phyloP scores from a whole-genome alignment of 2,888 invertebrate species.

The Epinotia nisella region DNA sequence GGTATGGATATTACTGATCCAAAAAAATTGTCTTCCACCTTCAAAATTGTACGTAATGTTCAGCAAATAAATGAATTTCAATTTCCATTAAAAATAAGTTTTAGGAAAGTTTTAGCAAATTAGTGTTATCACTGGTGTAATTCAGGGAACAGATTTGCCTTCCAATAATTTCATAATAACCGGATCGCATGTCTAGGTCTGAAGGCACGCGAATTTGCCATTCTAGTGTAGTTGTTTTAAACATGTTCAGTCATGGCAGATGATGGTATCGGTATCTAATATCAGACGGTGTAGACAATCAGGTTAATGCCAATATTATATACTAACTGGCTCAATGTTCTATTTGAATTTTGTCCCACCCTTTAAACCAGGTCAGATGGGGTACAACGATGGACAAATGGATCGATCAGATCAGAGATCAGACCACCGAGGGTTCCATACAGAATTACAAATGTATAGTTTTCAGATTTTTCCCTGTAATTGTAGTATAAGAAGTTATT shows the following conservation, averaged over 20 bases:
- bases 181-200: constrained; percentile 47
- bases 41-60: not conserved
- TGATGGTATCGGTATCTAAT: constrained; percentile 18
- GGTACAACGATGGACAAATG: too few species aligned
- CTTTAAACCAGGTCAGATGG: too few species aligned
- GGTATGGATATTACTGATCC: too few species aligned
- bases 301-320: constrained; percentile 11
- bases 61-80: too few species aligned
- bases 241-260: constrained; percentile 22
- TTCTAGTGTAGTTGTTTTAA: constrained; percentile 29
- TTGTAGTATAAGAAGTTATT: too few species aligned
- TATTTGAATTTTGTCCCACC: not conserved
- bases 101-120: constrained; percentile 10
- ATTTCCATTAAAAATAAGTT: constrained; percentile 26
- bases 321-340: not conserved
- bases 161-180: constrained; percentile 50
- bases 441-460: too few species aligned
- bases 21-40: too few species aligned
- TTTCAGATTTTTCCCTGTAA: too few species aligned
- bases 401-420: too few species aligned
- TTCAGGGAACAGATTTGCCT: constrained; percentile 34
- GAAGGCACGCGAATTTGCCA: constrained; percentile 47
- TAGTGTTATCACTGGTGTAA: constrained; percentile 16
- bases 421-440: too few species aligned
- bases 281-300: constrained; percentile 1